Evolutionary conservation across 2,888 invertebrate genomes (phyloP), one percentile per base, ranked within the genome.

Genomic region (Brachycybe producta): DNA sequence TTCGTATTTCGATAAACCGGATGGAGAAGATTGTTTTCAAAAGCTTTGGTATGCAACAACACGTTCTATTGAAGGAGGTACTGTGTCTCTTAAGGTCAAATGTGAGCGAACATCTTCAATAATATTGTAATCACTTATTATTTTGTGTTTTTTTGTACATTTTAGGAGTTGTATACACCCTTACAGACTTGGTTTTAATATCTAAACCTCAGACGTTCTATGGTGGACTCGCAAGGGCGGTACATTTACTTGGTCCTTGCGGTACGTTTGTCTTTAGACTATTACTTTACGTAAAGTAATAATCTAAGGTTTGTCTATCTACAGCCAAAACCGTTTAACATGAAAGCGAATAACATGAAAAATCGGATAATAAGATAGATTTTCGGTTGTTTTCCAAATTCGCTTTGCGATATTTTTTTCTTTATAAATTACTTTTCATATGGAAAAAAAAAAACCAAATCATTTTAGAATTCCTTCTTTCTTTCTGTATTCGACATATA

Each of bases 1-100:
- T n/a, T n/a, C n/a, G n/a, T 78, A 77, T 63, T 81, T 78, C 62
- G 79, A 80, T 60, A 70, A 78, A 28, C 82, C 83, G 1, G 82
- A 83, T 52, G 84, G 84, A 7, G 63, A 77, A 42, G 80, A 82
- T 61, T 70, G 78, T 32, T 65, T 73, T 51, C 72, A 75, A 53
- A 84, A 85, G 67, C 63, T 67, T 76, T 60, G 73, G 71, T 2
- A 68, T 75, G 2, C 68, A 75, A 41, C 79, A 78, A 66, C 75
- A 75, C 59, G 77, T 76, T 1, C 38, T 72, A 1, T 19, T 59
- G 0, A 55, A 68, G 2, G 78, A 78, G 44, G 44, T 44, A 17
- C 19, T 21, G 34, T 15, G 15, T 8, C n/a, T 8, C 8, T 38
- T 8, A 11, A 46, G 27, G 39, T 40, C 15, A 48, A 15, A 5